Percentiles rank a stretch among this genome's conserved stretches.
phyloP scores from a whole-genome alignment of 2,888 invertebrate species.

The Omphaloscelis lunosa region DNA sequence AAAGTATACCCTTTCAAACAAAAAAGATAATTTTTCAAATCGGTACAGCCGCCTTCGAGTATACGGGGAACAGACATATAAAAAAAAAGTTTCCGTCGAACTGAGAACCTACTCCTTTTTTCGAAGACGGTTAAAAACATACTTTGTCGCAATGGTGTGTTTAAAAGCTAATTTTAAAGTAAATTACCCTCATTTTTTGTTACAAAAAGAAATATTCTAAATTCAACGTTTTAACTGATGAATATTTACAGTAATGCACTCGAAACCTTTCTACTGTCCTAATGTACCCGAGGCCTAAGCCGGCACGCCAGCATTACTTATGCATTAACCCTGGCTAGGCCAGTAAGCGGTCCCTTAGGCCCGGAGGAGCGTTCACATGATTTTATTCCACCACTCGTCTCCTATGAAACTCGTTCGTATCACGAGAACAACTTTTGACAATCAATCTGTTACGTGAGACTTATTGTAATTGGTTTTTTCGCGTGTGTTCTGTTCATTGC shows the following conservation, averaged over 20 bases:
- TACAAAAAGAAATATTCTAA: slow-evolving; percentile 29
- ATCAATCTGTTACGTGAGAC: slow-evolving; percentile 74
- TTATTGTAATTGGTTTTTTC: slow-evolving; percentile 63
- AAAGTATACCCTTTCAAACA: no score
- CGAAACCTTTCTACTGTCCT: slow-evolving; percentile 53
- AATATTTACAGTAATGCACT: slow-evolving; percentile 59
- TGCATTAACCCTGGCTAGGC: slow-evolving; percentile 89
- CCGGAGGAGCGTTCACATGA: slow-evolving; percentile 77
- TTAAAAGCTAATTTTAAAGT: slow-evolving; percentile 18
- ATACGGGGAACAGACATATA: no score
- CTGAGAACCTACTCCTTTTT: no score
- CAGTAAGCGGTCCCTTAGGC: slow-evolving; percentile 89
- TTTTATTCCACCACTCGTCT: slow-evolving; percentile 80
- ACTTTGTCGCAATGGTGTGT: background rate
- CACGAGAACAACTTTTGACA: slow-evolving; percentile 74
- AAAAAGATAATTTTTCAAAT: no score
- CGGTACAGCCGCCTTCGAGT: no score
- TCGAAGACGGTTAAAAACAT: background rate
- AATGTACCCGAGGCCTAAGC: slow-evolving; percentile 65
- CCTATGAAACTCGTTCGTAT: slow-evolving; percentile 60
- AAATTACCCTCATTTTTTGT: slow-evolving; percentile 7
- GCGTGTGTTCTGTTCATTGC: slow-evolving; percentile 39
- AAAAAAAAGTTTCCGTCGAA: no score
- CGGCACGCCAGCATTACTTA: slow-evolving; percentile 89
- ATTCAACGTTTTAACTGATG: slow-evolving; percentile 54